Evolutionary conservation across 2,113 vertebrate species (phyloP), one percentile per base, ranked within the genome.

Genomic region (Elgaria multicarinata): DNA sequence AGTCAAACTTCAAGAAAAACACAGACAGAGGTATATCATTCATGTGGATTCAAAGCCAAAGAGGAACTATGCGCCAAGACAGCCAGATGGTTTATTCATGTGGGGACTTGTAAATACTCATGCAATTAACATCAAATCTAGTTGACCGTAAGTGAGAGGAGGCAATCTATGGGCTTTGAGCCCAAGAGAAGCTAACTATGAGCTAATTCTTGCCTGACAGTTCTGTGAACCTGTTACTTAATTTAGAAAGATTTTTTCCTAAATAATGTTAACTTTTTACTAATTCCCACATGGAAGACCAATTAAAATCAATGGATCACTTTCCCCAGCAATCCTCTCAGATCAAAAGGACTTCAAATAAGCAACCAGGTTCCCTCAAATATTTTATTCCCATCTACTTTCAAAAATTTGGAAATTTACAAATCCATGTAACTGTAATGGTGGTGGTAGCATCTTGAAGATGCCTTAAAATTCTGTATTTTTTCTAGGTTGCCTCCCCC

Each of bases 371-470:
- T 18, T 31, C 53, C 2, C 39, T 31, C 7, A 42, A 31, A 58
- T n/a, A 6, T 31, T 55, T 55, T 13, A 62, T 86, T 58, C 36
- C 28, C 6, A 39, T 18, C 3, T 79, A 74, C 28, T 79, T 31
- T 79, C 36, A 42, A 50, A 87, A 50, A 6, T 53, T 50, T 53
- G 66, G 53, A 67, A 46, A 36, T 36, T 2, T 69, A 36, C 53
- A 87, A 22, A 79, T n/a, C 66, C 26, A 7, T 42, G 31, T 31
- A 33, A 0, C 42, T 94, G 36, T 4, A 46, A 0, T 0, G 36
- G n/a, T 64, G 18, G 62, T 64, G 66, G 91, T 91, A 67, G 75
- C 26, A 86, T 46, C 22, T 46, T 76, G 71, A 91, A 1, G 42
- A 2, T 64, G 62, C 16, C n/a, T 75, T 75, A 44, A 91, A 42